Evolutionary conservation across 2,113 vertebrate species (phyloP), one percentile per base, ranked within the genome.

Genomic region (Eclectus roratus): DNA sequence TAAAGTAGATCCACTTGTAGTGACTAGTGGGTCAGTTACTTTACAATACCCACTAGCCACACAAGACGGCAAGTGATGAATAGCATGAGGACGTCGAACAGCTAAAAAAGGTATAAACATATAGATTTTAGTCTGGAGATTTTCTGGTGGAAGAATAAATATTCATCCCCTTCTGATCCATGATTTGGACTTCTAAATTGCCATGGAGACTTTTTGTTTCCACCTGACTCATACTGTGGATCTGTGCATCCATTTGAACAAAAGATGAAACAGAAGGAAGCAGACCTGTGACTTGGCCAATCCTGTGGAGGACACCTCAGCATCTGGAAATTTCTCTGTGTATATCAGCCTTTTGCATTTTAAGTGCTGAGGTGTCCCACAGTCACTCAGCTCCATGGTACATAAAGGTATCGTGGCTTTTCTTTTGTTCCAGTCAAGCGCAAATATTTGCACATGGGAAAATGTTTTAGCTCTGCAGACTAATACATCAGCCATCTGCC

Each of bases 361-460:
- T 94, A 70, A 97, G 73, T 80, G 96, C 97, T 98, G 98, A 98
- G 97, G 89, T 98, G 98, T 98, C 98, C 95, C 90, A 94, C 91
- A 96, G 92, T 56, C 90, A 92, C 56, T 89, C 60, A 47, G 93
- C 80, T 92, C 90, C 96, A 94, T 13, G 19, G 93, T 93, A 97
- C 95, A 94, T 85, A 92, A 94, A 94, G 88, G 85, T 86, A 85
- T 86, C 72, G 81, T 88, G 60, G 47, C 74, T 92, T 88, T 96
- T 72, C 93, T 91, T 98, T 98, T 97, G 95, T 97, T 97, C 97
- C 80, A 91, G 82, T 96, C 83, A 95, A 93, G 89, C 3, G 46
- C 98, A 98, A 98, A 98, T 98, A 98, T 98, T 98, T 98, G 96
- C 80, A 74, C 94, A 96, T 23, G 84, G 93, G 92, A 96, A 97